Evolutionary conservation across 2,797 vertebrate genomes (phyloP), one percentile per base, ranked within the genome.

Genomic region (Erpetoichthys calabaricus): DNA sequence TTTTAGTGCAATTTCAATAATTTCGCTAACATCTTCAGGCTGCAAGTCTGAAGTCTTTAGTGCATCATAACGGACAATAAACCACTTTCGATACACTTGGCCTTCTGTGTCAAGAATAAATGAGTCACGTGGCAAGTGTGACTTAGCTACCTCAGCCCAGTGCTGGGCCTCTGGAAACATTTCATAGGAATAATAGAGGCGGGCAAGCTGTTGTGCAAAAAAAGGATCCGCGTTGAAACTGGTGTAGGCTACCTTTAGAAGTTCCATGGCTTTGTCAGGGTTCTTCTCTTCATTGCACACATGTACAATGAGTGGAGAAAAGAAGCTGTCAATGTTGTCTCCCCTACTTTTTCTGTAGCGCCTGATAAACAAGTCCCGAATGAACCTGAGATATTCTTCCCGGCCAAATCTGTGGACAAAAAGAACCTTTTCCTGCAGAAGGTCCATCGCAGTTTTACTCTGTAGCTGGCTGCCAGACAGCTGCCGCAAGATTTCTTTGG

Each of bases 181-280:
- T 44, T 73, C 67, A 0, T 82, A 51, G 9, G 5, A 75, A 56
- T 82, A 75, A 62, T 77, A 68, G 5, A 85, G 59, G 4, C 81
- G 71, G 3, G 84, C 82, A 45, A 86, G 72, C 50, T 84, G 80
- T 65, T 86, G 83, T 55, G 84, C 84, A 7, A 86, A 74, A 42
- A 3, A 56, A 0, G 78, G 42, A 66, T 84, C 72, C 56, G 75
- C 75, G 42, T 71, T 73, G 2, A 84, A 68, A 56, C 1, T n/a
- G 2, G 70, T 65, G 47, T 78, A 85, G 0, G 76, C 82, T 59
- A 68, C 58, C 71, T 70, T 42, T 67, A 86, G 65, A 1, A 84
- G 65, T 2, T 65, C 70, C 4, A 82, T 75, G 5, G 82, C 81
- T 63, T 80, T 83, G 62, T 77, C 74, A 64, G 68, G 60, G 59